phyloP scores from a whole-genome alignment of 2,113 vertebrate species.

The Callopanchax toddi region DNA sequence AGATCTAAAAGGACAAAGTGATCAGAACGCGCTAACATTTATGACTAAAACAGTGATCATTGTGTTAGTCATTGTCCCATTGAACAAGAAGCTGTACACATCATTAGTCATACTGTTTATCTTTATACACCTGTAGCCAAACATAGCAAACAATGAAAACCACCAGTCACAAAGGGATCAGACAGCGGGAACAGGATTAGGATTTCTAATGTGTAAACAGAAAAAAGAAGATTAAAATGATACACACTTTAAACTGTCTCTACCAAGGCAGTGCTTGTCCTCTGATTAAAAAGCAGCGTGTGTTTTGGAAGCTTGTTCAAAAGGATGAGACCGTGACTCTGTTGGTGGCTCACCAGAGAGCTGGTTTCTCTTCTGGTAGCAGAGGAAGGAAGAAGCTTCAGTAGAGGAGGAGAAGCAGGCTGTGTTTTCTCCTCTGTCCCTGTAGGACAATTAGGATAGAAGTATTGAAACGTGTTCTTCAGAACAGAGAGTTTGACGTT shows the following conservation, averaged over 20 bases:
- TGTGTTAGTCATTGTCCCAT: no score
- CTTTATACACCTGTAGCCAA: no score
- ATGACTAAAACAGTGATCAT: no score
- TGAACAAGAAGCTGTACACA: no score
- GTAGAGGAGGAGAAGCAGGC: not conserved
- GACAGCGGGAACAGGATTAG: no score
- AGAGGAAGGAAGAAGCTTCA: not conserved
- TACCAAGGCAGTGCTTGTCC: not conserved
- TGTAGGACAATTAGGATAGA: not conserved
- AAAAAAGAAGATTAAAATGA: not conserved
- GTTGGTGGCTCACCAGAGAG: not conserved
- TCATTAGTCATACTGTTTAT: no score
- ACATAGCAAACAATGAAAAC: no score
- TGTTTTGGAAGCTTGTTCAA: not conserved
- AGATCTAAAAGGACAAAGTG: no score
- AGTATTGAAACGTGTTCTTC: not conserved
- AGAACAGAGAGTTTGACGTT: not conserved
- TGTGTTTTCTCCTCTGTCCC: not conserved
- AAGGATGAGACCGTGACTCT: not conserved
- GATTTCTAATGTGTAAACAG: no score
- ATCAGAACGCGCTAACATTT: no score
- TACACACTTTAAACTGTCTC: not conserved
- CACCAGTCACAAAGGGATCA: no score
- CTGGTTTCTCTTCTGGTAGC: not conserved
- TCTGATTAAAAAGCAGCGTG: not conserved